These are phyloP conservation scores for Cetonia aurata DNA, from an alignment of 2,888 invertebrate genomes.

Conservation along the genomic window DNA sequence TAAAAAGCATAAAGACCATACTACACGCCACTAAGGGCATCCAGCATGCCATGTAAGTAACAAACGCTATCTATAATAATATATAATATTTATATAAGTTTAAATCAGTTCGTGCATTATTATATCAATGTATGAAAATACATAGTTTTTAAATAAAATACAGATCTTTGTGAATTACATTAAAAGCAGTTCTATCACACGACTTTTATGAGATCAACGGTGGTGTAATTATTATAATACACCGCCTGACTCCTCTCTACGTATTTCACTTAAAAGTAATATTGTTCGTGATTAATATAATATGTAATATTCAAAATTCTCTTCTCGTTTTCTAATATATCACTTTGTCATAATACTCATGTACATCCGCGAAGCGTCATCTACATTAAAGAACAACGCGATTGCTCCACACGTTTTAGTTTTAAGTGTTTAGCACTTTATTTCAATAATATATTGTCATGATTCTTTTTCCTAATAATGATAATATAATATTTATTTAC, in stretches of 20 bases:
- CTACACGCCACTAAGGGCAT: constrained; percentile 48
- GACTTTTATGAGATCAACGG: constrained; percentile 65
- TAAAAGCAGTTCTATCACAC: constrained; percentile 67
- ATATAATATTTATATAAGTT: constrained; percentile 49
- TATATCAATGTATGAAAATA: constrained; percentile 57
- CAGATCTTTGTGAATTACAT: constrained; percentile 65
- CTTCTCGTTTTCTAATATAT: constrained; percentile 53
- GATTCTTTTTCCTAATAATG: constrained; percentile 49
- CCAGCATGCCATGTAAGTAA: constrained; percentile 60
- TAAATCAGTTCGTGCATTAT: constrained; percentile 60
- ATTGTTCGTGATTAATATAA: constrained; percentile 59
- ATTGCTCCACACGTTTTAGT: constrained; percentile 54
- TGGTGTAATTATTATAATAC: constrained; percentile 47
- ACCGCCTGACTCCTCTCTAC: constrained; percentile 55
- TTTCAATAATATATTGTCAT: constrained; percentile 60
- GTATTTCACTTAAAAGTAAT: constrained; percentile 53
- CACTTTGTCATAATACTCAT: constrained; percentile 61
- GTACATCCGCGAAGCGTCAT: constrained; percentile 52
- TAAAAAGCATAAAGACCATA: constrained; percentile 59
- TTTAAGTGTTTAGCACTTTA: constrained; percentile 35
- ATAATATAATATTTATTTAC: constrained; percentile 47
- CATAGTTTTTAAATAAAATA: constrained; percentile 61
- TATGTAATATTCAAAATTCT: constrained; percentile 32
- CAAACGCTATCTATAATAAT: constrained; percentile 55
- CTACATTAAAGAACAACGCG: constrained; percentile 46